phyloP scores from a whole-genome alignment of 2,888 invertebrate species.

The Erebia aethiops region DNA sequence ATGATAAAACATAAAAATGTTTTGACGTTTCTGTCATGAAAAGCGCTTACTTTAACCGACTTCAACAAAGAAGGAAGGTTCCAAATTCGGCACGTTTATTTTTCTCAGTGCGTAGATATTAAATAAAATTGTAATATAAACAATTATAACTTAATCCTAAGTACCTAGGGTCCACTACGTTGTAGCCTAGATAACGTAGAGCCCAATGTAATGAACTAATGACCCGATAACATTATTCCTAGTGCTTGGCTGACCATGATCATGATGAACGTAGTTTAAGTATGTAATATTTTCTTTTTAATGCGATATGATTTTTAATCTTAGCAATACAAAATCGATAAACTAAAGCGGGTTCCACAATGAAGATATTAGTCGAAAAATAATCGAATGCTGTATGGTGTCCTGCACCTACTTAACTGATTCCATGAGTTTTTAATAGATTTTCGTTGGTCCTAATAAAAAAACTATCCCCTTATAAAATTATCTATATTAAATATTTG shows the following conservation, averaged over 20 bases:
- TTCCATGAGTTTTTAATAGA: too few species aligned
- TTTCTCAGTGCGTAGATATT: background rate
- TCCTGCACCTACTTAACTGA: background rate
- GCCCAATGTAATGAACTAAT: conserved; percentile 30
- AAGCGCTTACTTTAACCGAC: background rate
- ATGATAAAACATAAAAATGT: too few species aligned
- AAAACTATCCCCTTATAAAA: too few species aligned
- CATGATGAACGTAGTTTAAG: conserved; percentile 23
- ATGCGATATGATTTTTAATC: conserved; percentile 13
- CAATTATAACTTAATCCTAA: conserved; percentile 46
- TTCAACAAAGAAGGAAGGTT: background rate
- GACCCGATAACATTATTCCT: conserved; percentile 25
- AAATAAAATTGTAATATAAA: conserved; percentile 11
- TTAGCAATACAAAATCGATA: conserved; percentile 6
- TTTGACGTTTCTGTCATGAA: background rate
- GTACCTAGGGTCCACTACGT: conserved; percentile 65
- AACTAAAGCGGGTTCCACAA: conserved; percentile 7
- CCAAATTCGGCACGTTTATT: conserved; percentile 17
- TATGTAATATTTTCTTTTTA: conserved; percentile 25
- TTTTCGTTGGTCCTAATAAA: too few species aligned
- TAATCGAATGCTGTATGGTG: background rate
- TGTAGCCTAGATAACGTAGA: conserved; percentile 55
- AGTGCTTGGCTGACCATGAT: conserved; percentile 32
- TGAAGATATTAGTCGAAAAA: background rate
- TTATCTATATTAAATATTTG: too few species aligned